Base-by-base conservation (phyloP, 2,888 invertebrate species). In the Euzophera pinguis region DNA sequence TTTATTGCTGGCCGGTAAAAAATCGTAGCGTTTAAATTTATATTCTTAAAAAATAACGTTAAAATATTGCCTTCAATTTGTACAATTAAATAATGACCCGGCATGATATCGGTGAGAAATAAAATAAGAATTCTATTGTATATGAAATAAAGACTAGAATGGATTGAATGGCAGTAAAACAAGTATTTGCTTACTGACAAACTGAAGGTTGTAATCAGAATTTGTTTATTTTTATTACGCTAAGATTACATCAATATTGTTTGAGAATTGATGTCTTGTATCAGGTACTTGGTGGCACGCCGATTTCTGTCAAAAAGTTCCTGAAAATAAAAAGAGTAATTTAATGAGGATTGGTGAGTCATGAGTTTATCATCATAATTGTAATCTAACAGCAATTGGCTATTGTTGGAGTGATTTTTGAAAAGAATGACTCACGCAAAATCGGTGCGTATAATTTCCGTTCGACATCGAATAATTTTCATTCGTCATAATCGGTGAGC, bases 21-120 rank as follows among this genome's bases (percentile, higher is more conserved):
- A 43, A 51, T 12, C 14, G 45, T 45, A 34, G 45, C 45, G 29
- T 47, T 47, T 35, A 34, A 34, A 47, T 17, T 47, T 7, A 22
- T 45, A 42, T 52, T 42, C 57, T 63, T 60, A 73, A 65, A 67
- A 67, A 67, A 64, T 53, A 61, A 56, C 54, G 56, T 63, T 70
- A 68, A 72, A 68, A 67, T 69, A 69, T 66, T 56, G 56, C 60
- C 59, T 60, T 56, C 71, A 65, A 72, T 72, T 72, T 72, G 69
- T 73, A 67, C 63, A 71, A 70, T 71, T 69, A 69, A 66, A 63
- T 62, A 61, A 63, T 61, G 58, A 57, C 53, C 48, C 54, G 32
- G 13, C 38, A 32, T 32, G 43, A 56, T 54, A 55, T 57, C 41
- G 54, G 50, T 48, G 35, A 16, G 7, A 48, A 1, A 13, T 48